These are phyloP conservation scores for Smutsia gigantea DNA, from an alignment of 2,797 vertebrate genomes.

Conservation along the genomic window DNA sequence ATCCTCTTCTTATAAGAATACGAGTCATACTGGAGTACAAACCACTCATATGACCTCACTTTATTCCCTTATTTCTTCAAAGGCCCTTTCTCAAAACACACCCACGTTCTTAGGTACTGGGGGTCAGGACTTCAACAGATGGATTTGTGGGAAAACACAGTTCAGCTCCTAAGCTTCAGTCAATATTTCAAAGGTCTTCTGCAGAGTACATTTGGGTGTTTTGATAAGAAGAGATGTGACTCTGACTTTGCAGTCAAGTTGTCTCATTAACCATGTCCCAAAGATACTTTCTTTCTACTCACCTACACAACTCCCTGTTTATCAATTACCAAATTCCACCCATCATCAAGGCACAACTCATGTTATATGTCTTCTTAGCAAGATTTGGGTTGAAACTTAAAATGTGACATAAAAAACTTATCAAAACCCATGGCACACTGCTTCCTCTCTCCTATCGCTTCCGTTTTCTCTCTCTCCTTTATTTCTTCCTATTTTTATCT, in stretches of 20 bases:
- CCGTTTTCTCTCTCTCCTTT: neutral
- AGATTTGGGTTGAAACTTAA: neutral
- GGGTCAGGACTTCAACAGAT: neutral
- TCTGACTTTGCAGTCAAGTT: neutral
- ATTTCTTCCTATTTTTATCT: neutral
- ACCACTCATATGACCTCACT: neutral
- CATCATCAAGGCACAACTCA: neutral
- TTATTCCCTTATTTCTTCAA: neutral
- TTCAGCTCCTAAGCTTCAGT: neutral
- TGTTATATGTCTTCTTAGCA: neutral
- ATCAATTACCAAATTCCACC: neutral
- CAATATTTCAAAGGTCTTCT: neutral
- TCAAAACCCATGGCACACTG: neutral
- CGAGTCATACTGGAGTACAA: neutral
- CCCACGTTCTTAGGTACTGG: neutral
- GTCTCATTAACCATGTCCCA: neutral
- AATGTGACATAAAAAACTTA: neutral
- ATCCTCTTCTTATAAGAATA: neutral
- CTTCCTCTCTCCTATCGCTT: neutral
- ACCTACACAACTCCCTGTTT: neutral
- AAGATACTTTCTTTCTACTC: neutral
- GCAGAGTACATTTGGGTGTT: neutral
- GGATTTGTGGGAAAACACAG: neutral
- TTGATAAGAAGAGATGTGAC: neutral
- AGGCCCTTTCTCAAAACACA: neutral